phyloP scores from a whole-genome alignment of 2,888 invertebrate genomes.

The Lasioglossum lativentre region DNA sequence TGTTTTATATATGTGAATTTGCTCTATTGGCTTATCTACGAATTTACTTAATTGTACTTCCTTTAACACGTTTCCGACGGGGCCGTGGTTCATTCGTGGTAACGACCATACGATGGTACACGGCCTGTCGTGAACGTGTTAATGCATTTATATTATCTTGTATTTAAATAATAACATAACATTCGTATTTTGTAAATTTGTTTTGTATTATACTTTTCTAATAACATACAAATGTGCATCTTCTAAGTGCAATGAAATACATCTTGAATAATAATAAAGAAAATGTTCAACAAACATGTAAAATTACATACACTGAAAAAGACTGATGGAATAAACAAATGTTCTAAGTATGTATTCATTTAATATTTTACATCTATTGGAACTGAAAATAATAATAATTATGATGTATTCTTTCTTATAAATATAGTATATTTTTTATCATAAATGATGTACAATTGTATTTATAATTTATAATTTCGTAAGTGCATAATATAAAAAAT shows the following conservation, averaged over 20 bases:
- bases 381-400: constrained; percentile 20
- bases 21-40: not conserved
- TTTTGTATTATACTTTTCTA: constrained; percentile 10
- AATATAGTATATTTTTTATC: constrained; percentile 58
- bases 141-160: constrained; percentile 24
- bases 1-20: constrained; percentile 4
- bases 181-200: constrained; percentile 10
- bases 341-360: constrained; percentile 34
- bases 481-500: not conserved
- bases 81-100: too few species aligned
- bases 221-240: not conserved
- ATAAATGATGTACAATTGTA: constrained; percentile 47
- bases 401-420: constrained; percentile 33
- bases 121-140: too few species aligned
- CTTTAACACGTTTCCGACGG: too few species aligned
- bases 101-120: too few species aligned
- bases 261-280: not conserved
- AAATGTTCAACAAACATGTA: constrained; percentile 9
- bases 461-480: constrained; percentile 29
- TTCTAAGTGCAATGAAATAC: not conserved
- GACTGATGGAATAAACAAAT: constrained; percentile 28
- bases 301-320: constrained; percentile 4
- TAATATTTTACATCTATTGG: constrained; percentile 16
- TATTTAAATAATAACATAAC: not conserved
- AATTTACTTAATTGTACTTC: constrained; percentile 13